Conservation (phyloP, 2,113 vertebrate genomes). For the Holacanthus passer region DNA sequence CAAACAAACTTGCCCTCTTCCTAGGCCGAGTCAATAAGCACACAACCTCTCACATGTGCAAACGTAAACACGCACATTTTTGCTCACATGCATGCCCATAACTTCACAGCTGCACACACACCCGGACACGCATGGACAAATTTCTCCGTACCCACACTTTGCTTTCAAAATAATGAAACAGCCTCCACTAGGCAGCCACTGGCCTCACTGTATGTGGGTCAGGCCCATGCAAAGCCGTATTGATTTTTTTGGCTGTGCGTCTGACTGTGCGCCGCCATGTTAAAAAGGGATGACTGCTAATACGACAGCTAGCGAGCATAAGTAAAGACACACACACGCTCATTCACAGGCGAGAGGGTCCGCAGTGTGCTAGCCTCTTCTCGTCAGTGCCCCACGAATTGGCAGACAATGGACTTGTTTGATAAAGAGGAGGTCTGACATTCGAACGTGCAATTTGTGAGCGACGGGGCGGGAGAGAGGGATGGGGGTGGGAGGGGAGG, state of each 20-base stretch:
- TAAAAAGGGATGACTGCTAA: slow-evolving; percentile 70
- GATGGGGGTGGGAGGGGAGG: slow-evolving; percentile 58
- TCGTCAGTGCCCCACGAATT: slow-evolving; percentile 74
- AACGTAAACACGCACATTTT: slow-evolving; percentile 9
- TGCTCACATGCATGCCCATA: neutral
- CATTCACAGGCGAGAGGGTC: slow-evolving; percentile 62
- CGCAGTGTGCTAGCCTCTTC: slow-evolving; percentile 68
- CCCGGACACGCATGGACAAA: neutral
- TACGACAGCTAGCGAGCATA: slow-evolving; percentile 57
- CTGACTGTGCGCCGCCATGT: slow-evolving; percentile 72
- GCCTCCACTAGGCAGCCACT: slow-evolving; percentile 47
- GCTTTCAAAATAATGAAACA: slow-evolving; percentile 63
- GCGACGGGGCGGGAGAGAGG: slow-evolving; percentile 66
- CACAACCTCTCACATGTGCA: slow-evolving; percentile 2
- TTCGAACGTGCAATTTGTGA: slow-evolving; percentile 82
- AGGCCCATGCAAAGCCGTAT: slow-evolving; percentile 84
- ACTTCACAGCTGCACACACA: slow-evolving; percentile 16
- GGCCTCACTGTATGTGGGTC: slow-evolving; percentile 84
- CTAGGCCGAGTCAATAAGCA: slow-evolving; percentile 21
- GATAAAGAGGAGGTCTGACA: slow-evolving; percentile 82
- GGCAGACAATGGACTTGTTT: slow-evolving; percentile 81
- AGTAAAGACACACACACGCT: slow-evolving; percentile 38
- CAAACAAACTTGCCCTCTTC: slow-evolving; percentile 30
- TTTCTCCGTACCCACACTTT: neutral
- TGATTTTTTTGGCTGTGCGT: slow-evolving; percentile 80